These are phyloP conservation scores for Neuroterus valhalla DNA, from an alignment of 1,140 invertebrate species.

Conservation along the genomic window DNA sequence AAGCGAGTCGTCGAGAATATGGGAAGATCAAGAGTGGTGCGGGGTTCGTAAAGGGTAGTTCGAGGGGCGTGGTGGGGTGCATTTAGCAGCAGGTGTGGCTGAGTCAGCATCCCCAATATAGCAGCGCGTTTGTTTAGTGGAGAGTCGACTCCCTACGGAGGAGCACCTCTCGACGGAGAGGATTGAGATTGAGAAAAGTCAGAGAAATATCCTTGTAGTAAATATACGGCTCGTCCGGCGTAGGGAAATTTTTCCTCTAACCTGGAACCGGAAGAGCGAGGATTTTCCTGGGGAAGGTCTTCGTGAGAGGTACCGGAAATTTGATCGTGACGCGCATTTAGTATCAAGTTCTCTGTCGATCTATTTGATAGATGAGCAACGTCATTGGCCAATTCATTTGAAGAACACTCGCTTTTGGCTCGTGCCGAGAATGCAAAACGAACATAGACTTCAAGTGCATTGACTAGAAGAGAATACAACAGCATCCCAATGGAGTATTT, in stretches of 20 bases:
- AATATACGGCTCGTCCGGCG: background rate
- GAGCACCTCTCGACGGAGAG: constrained; percentile 53
- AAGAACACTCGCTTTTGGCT: background rate
- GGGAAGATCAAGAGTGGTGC: constrained; percentile 7
- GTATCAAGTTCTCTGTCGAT: constrained; percentile 7
- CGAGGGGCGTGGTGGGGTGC: constrained; percentile 48
- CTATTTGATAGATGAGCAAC: constrained; percentile 1
- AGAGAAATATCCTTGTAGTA: too few relatives aligned
- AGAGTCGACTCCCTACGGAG: constrained; percentile 67
- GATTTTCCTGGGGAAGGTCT: too few relatives aligned
- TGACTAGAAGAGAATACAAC: background rate
- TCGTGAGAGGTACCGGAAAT: background rate
- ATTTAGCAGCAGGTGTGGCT: constrained; percentile 67
- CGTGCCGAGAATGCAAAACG: background rate
- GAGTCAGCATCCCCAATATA: constrained; percentile 70
- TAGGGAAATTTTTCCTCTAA: background rate
- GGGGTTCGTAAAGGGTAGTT: constrained; percentile 35
- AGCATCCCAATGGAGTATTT: constrained; percentile 25
- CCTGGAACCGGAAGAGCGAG: too few relatives aligned
- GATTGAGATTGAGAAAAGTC: background rate
- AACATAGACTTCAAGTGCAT: background rate
- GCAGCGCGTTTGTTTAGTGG: constrained; percentile 67
- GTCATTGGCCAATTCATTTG: background rate
- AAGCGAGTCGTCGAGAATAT: constrained; percentile 5
- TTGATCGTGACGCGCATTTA: constrained; percentile 3